A percentile compares a stretch with the other conserved stretches of the same genome.
Conservation (phyloP, 1,140 invertebrate genomes). For the Brachionus koreanus region DNA sequence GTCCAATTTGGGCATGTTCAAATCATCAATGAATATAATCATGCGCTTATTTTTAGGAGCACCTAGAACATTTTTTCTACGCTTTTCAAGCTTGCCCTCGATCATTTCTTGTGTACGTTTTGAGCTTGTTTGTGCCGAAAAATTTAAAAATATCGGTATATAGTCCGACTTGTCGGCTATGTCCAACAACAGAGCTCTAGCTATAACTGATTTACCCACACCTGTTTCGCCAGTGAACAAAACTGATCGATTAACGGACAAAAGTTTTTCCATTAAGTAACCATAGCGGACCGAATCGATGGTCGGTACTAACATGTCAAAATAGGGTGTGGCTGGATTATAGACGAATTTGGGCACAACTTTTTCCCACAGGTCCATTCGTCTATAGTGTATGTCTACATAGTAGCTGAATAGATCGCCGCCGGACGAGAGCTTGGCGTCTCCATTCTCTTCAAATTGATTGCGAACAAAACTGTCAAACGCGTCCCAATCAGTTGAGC, state of each 20-base stretch:
- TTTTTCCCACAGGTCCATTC: slow-evolving; percentile 71
- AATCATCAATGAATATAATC: slow-evolving; percentile 61
- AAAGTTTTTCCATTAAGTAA: slow-evolving; percentile 70
- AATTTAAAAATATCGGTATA: slow-evolving; percentile 74
- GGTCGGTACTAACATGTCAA: slow-evolving; percentile 60
- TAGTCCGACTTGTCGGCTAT: slow-evolving; percentile 65
- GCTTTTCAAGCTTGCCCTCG: slow-evolving; percentile 60
- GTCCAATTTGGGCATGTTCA: slow-evolving; percentile 61
- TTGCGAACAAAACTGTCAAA: slow-evolving; percentile 68
- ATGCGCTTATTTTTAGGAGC: slow-evolving; percentile 51
- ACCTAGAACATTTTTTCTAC: slow-evolving; percentile 57
- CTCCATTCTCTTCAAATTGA: slow-evolving; percentile 68
- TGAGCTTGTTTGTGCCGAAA: slow-evolving; percentile 81
- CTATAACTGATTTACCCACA: slow-evolving; percentile 79
- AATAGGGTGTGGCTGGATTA: slow-evolving; percentile 58
- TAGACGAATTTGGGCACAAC: slow-evolving; percentile 72
- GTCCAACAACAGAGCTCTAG: slow-evolving; percentile 68
- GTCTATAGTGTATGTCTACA: slow-evolving; percentile 66
- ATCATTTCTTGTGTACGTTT: slow-evolving; percentile 60
- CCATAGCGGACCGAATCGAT: slow-evolving; percentile 58
- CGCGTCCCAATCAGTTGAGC: slow-evolving; percentile 65
- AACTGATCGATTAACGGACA: slow-evolving; percentile 67
- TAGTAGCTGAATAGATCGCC: slow-evolving; percentile 71
- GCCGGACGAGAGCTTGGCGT: slow-evolving; percentile 63
- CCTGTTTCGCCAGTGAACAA: slow-evolving; percentile 57